Conservation (phyloP, 2,888 invertebrate genomes). For the Aleiodes testaceus region DNA sequence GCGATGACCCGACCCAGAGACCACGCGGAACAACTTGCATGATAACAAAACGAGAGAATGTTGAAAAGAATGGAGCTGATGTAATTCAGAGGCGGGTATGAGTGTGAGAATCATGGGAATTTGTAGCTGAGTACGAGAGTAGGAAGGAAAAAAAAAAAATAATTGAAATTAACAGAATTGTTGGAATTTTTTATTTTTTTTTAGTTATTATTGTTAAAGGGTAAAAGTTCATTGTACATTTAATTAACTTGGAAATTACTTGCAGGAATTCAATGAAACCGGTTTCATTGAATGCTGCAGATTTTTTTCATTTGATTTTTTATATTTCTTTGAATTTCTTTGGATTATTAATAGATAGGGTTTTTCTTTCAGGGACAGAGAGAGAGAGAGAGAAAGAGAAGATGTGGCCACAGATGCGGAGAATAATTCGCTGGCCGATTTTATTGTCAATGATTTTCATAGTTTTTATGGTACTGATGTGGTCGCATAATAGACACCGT, state of each 20-base stretch:
- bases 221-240: conserved; percentile 2
- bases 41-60: conserved; percentile 47
- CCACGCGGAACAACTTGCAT: conserved; percentile 21
- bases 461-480: conserved; percentile 60
- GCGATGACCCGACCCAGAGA: conserved; percentile 57
- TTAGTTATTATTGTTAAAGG: neutral
- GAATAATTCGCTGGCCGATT: conserved; percentile 62
- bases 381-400: conserved; percentile 43
- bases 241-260: conserved; percentile 11
- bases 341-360: neutral
- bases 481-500: conserved; percentile 56
- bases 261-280: conserved; percentile 10
- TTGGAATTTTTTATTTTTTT: too few relatives aligned
- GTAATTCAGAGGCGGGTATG: conserved; percentile 15
- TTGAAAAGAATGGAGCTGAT: conserved; percentile 1
- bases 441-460: conserved; percentile 55
- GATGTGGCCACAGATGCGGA: conserved; percentile 68
- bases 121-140: too few relatives aligned
- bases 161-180: too few relatives aligned
- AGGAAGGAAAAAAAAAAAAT: too few relatives aligned
- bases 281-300: conserved; percentile 1
- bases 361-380: neutral
- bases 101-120: too few relatives aligned
- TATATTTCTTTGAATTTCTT: too few relatives aligned
- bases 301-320: too few relatives aligned